Base-by-base conservation (phyloP, 2,888 invertebrate genomes). In the Cryptocephalus primarius region DNA sequence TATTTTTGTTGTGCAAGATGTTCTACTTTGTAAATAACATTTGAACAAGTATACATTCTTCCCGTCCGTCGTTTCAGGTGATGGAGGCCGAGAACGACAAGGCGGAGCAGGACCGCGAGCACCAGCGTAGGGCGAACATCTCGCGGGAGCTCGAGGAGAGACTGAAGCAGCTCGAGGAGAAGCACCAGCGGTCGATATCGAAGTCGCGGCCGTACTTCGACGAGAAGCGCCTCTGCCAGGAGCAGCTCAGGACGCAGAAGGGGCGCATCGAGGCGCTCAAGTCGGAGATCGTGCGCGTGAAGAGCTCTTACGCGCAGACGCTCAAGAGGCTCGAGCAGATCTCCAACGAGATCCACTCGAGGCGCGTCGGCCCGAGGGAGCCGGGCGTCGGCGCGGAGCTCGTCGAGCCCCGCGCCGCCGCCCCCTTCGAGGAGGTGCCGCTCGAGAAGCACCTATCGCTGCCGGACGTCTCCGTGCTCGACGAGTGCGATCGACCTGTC, bases 61-160 rank as follows among this genome's bases (percentile, higher is more conserved):
- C n/a, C n/a, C n/a, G n/a, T n/a, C n/a, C n/a, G n/a, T n/a, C n/a
- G n/a, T n/a, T n/a, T n/a, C n/a, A 86, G 86, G 90, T 94, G 31
- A 91, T 87, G 84, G 92, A 93, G 62, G 93, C 94, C 0, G 94
- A 93, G 68, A 85, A 83, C 61, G 82, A 90, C 60, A 93, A 92
- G 66, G 83, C 91, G 8, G 87, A 86, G 59, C 88, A 88, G 63
- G 91, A 90, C 48, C 76, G 87, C 8, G 91, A 92, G 63, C 94
- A 95, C 68, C 86, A 88, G 64, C 78, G 79, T 59, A 82, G 81
- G 60, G 88, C 92, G 1, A 79, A 78, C n/a, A 73, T 84, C 1
- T 93, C 86, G 65, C 85, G 87, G 55, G 78, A 83, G 12, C 83
- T 90, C 10, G 89, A 92, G 67, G 80, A 82, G 64, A 86, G 83